phyloP scores from a whole-genome alignment of 2,113 vertebrate genomes.

The Pipa parva region DNA sequence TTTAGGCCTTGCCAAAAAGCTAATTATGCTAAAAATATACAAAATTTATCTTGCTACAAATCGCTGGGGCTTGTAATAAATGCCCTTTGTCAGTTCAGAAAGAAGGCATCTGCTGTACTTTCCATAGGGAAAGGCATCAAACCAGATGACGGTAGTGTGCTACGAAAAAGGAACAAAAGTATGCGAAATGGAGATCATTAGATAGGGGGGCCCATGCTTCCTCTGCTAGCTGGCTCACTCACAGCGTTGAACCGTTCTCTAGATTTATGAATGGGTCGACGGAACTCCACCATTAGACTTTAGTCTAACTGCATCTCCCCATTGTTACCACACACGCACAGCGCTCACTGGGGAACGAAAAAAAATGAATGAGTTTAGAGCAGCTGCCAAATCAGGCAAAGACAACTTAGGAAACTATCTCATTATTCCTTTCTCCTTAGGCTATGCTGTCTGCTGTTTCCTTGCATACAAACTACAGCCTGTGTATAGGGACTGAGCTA shows the following conservation, averaged over 20 bases:
- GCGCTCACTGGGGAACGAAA: conserved; percentile 68
- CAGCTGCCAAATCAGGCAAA: conserved; percentile 70
- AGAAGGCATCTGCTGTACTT: conserved; percentile 49
- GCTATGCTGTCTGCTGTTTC: conserved; percentile 61
- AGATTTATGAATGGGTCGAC: conserved; percentile 56
- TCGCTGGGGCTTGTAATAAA: background rate
- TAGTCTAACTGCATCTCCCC: conserved; percentile 59
- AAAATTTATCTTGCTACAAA: conserved; percentile 23
- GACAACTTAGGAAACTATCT: conserved; percentile 73
- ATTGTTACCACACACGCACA: conserved; percentile 69
- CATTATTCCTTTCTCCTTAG: conserved; percentile 67
- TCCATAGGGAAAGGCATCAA: conserved; percentile 44
- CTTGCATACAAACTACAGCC: conserved; percentile 68
- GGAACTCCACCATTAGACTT: conserved; percentile 60
- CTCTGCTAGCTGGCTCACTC: conserved; percentile 47
- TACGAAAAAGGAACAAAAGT: conserved; percentile 31
- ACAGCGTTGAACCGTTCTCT: conserved; percentile 47
- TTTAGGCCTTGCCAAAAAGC: conserved; percentile 26
- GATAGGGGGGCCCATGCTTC: conserved; percentile 53
- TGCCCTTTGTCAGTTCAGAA: conserved; percentile 47
- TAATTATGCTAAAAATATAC: conserved; percentile 39
- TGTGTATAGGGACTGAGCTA: background rate
- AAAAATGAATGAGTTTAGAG: conserved; percentile 66
- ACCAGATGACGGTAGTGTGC: background rate
- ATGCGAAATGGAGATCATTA: conserved; percentile 42